Percentiles rank a stretch among this genome's conserved stretches.
Conservation (phyloP, 2,113 vertebrate species). For the Nothoprocta perdicaria region DNA sequence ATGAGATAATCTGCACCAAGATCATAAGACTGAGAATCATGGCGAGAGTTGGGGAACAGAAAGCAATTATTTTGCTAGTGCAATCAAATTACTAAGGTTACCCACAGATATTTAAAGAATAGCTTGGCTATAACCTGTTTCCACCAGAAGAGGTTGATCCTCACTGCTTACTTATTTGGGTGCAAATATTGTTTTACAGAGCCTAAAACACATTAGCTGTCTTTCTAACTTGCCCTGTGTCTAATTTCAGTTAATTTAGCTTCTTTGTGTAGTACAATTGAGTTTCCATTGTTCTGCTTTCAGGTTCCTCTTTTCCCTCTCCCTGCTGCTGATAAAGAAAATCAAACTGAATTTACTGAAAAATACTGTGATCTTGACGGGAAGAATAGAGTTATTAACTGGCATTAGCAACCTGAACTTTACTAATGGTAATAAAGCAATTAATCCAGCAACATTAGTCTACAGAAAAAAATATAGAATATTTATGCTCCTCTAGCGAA, state of each 20-base stretch:
- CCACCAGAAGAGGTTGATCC: background rate
- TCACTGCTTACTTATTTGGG: background rate
- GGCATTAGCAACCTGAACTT: background rate
- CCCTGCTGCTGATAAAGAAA: background rate
- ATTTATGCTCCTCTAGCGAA: background rate
- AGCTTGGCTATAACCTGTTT: background rate
- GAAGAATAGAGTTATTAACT: background rate
- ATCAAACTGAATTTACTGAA: background rate
- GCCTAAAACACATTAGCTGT: background rate
- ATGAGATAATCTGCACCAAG: background rate
- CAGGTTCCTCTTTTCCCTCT: background rate
- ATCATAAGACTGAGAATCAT: background rate
- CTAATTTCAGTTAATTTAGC: background rate
- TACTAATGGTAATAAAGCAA: background rate
- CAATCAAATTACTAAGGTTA: background rate
- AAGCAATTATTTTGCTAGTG: background rate
- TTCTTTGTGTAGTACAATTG: background rate
- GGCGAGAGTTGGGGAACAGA: background rate
- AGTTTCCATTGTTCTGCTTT: conserved; percentile 24
- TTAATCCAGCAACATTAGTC: background rate
- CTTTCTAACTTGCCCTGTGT: background rate
- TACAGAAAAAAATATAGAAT: background rate
- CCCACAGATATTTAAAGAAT: background rate
- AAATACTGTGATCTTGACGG: background rate
- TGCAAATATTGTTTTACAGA: background rate